Conservation (phyloP, 64 coral and sea anemone species). For the Astreopora myriophthalma region DNA sequence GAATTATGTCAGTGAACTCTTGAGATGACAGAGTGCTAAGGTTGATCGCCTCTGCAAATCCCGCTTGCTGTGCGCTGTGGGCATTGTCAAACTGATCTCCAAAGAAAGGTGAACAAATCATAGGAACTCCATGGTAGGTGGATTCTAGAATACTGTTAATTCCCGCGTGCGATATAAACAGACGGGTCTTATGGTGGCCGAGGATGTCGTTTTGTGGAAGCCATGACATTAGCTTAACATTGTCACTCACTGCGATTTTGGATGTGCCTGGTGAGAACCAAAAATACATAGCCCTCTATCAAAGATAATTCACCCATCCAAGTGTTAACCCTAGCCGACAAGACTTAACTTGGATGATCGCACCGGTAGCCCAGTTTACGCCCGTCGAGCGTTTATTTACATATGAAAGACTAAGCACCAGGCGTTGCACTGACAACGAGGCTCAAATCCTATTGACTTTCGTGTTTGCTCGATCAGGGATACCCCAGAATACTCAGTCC, state of each 20-base stretch:
- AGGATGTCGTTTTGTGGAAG: conserved; percentile 71
- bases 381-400: too few species aligned
- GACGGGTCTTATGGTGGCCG: conserved; percentile 29
- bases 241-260: neutral
- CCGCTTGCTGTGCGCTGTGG: neutral
- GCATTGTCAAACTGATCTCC: conserved; percentile 42
- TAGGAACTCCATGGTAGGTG: conserved; percentile 50
- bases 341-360: too few species aligned
- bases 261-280: neutral
- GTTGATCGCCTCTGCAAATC: conserved; percentile 24
- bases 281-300: too few species aligned
- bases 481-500: too few species aligned
- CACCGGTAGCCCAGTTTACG: too few species aligned
- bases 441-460: too few species aligned
- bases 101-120: conserved; percentile 64
- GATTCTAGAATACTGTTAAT: conserved; percentile 40
- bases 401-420: too few species aligned
- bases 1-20: conserved; percentile 29
- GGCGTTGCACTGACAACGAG: too few species aligned
- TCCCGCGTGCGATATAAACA: conserved; percentile 63
- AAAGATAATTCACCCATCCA: neutral
- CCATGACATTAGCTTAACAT: conserved; percentile 45
- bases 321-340: neutral
- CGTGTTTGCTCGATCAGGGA: too few species aligned
- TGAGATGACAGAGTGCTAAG: neutral